Base-by-base conservation (phyloP, 2,113 vertebrate genomes). In the Clarias macrocephalus region DNA sequence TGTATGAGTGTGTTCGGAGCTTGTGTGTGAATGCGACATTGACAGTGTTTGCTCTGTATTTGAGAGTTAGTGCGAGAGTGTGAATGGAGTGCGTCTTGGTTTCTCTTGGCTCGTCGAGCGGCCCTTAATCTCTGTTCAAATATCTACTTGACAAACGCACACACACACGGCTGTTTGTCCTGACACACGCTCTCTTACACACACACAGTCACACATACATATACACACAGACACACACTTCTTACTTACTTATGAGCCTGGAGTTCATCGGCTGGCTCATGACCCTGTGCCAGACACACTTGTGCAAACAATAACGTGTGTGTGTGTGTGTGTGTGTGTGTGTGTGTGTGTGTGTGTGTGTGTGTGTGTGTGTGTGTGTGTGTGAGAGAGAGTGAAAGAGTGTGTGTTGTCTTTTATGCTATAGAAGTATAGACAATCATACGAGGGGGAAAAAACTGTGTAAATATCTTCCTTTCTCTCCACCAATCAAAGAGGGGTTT, bases 51-150 rank as follows among this genome's bases (percentile, higher is more conserved):
- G 83, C n/a, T 83, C 80, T 86, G 63, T 76, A 62, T 87, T 83
- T 84, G 83, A 83, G 63, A 88, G 84, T 89, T 81, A 81, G 83
- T 83, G 42, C 80, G 80, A 77, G 92, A 92, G 91, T 93, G 92
- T 93, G 92, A 93, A 93, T 93, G 91, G 92, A 91, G 92, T 93
- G 88, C 16, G 91, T 93, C 94, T 93, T 89, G 59, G 93, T 93
- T 93, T 91, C 93, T 94, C 91, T 94, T 93, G 91, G 93, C 95
- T 94, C 90, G 82, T 93, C 92, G 89, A 94, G 93, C 92, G 89
- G 82, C 92, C 88, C 91, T 90, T 95, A 95, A 95, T 95, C 94
- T 93, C 93, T 94, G 93, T 94, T 93, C 94, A 95, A 95, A 95
- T 94, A 95, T 94, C 94, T 94, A 93, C 93, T 94, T 93, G 89